Conservation (phyloP, 2,113 vertebrate genomes). For the Laterallus jamaicensis region DNA sequence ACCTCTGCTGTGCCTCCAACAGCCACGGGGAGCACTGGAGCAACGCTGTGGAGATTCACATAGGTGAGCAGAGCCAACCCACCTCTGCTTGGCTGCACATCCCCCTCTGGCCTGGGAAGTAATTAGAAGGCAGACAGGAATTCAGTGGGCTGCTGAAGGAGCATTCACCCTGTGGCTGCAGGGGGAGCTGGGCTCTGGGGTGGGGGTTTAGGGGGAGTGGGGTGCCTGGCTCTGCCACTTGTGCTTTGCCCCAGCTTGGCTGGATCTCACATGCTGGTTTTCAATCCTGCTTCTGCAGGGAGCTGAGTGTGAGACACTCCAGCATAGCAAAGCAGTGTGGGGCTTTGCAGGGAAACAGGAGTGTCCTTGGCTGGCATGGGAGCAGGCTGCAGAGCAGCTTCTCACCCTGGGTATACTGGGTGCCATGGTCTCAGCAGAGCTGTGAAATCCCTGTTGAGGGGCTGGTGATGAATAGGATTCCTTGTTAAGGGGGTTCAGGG, state of each 20-base stretch:
- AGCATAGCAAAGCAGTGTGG: not conserved
- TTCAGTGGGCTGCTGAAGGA: not conserved
- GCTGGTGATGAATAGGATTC: not conserved
- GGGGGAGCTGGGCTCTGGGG: not conserved
- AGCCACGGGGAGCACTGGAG: constrained; percentile 79
- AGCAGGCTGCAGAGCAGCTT: not conserved
- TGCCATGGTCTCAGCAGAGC: not conserved
- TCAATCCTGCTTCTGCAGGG: not conserved
- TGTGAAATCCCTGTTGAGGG: fast-evolving
- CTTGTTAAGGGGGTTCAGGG: not conserved
- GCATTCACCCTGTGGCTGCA: not conserved
- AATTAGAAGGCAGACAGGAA: not conserved
- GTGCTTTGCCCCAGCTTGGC: not conserved
- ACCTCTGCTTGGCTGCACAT: fast-evolving
- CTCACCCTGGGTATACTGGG: not conserved
- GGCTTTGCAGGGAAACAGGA: not conserved
- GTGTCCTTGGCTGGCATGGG: not conserved
- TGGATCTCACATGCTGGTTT: fast-evolving
- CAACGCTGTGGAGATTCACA: constrained; percentile 73
- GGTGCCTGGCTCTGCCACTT: not conserved
- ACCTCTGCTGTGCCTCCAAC: constrained; percentile 85
- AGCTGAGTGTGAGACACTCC: not conserved
- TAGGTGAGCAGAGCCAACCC: constrained; percentile 70
- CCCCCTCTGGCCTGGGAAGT: not conserved
- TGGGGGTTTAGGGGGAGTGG: not conserved